Conservation (phyloP, 2,797 vertebrate genomes). For the Micrastur ruficollis region DNA sequence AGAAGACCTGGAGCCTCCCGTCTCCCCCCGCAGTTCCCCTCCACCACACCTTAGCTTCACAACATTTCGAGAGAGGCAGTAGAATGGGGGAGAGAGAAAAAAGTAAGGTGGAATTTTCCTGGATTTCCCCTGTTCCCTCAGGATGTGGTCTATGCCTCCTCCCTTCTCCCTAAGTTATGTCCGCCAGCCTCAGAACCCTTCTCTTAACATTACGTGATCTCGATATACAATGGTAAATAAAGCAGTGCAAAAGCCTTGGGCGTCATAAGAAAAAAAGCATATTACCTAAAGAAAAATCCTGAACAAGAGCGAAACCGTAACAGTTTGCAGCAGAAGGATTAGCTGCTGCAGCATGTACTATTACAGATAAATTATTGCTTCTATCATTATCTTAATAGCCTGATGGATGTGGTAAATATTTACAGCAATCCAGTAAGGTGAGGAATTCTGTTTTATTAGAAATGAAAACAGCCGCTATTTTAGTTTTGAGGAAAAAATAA, state of each 20-base stretch:
- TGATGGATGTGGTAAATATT: background rate
- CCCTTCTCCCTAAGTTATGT: background rate
- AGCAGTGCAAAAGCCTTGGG: background rate
- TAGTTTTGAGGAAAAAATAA: background rate
- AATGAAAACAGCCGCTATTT: background rate
- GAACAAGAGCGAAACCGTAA: constrained; percentile 1
- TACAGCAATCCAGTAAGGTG: background rate
- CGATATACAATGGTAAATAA: background rate
- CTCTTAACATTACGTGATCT: background rate
- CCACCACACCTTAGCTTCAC: background rate
- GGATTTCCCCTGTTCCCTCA: background rate
- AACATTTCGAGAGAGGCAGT: background rate
- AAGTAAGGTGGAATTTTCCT: background rate
- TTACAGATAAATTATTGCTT: constrained; percentile 14
- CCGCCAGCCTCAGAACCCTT: background rate
- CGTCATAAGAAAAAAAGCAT: background rate
- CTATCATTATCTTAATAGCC: background rate
- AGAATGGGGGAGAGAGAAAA: background rate
- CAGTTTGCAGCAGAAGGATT: constrained; percentile 39
- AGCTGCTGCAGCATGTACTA: background rate
- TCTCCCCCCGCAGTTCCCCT: background rate
- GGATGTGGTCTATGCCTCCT: background rate
- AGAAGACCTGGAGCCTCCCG: background rate
- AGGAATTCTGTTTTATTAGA: background rate
- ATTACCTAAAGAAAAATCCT: background rate